These are phyloP conservation scores for Latrodectus elegans DNA, from an alignment of 2,888 invertebrate species.

Conservation along the genomic window DNA sequence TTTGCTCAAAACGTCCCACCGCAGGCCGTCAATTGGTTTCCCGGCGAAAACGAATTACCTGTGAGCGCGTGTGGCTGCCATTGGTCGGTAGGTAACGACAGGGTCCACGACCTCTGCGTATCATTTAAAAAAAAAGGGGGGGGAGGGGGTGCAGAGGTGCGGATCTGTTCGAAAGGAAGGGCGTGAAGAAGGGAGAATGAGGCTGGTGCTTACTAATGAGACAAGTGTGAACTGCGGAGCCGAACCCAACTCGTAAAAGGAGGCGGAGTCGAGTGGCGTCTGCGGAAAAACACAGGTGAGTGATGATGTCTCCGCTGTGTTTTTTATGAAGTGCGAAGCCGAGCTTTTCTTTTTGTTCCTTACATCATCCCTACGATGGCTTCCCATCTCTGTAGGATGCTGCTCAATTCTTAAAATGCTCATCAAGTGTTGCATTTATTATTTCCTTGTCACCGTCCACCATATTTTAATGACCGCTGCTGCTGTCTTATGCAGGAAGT, in stretches of 20 bases:
- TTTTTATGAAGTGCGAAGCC: conserved; percentile 17
- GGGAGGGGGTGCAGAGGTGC: background rate
- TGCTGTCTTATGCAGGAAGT: no score
- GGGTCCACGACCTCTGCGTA: conserved; percentile 36
- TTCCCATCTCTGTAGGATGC: no score
- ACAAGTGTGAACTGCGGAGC: conserved; percentile 67
- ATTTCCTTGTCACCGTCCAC: no score
- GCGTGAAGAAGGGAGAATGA: conserved; percentile 12
- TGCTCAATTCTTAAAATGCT: no score
- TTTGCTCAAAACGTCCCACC: conserved; percentile 47
- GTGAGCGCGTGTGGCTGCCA: conserved; percentile 43
- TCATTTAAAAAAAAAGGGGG: conserved; percentile 4
- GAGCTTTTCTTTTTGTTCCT: background rate
- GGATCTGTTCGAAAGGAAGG: background rate
- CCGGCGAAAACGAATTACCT: conserved; percentile 27
- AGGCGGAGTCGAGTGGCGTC: conserved; percentile 57
- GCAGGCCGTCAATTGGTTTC: conserved; percentile 24
- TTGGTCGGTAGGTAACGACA: conserved; percentile 39
- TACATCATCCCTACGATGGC: no score
- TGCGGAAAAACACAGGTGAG: conserved; percentile 63
- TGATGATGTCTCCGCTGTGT: conserved; percentile 40
- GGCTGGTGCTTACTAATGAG: conserved; percentile 51
- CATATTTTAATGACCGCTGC: no score
- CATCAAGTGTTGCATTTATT: no score
- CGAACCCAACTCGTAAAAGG: conserved; percentile 65